These are phyloP conservation scores for Vulpes lagopus DNA, from an alignment of 2,113 vertebrate genomes.

Conservation along the genomic window DNA sequence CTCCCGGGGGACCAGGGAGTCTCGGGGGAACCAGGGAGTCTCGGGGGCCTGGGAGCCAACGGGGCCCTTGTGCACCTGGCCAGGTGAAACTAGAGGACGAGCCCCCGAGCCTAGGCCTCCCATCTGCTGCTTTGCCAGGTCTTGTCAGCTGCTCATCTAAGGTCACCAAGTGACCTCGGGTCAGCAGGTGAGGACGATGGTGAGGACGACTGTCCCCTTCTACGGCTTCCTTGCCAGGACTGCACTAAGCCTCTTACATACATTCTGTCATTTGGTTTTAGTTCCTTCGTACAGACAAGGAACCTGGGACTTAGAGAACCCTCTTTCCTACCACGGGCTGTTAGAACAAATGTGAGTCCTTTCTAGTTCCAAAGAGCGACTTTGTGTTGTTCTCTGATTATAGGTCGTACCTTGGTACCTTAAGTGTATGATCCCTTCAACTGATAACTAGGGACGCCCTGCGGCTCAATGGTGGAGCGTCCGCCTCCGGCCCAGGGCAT, in stretches of 20 bases:
- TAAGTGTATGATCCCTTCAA: slow-evolving; percentile 4
- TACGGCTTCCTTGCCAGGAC: background rate
- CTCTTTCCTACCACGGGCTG: background rate
- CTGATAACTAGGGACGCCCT: background rate
- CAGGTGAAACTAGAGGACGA: background rate
- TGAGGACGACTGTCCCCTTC: background rate
- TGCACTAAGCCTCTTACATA: background rate
- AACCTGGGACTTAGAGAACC: background rate
- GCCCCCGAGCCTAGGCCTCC: background rate
- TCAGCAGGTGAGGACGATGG: background rate
- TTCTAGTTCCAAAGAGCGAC: background rate
- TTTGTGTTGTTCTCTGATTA: background rate
- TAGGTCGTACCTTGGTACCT: background rate
- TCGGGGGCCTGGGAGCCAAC: too few species aligned
- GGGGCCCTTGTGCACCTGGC: too few species aligned
- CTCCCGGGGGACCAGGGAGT: too few species aligned
- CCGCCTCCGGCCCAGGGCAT: too few species aligned
- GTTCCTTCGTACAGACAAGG: background rate
- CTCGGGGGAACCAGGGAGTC: too few species aligned
- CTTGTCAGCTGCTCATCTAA: background rate
- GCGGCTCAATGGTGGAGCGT: too few species aligned
- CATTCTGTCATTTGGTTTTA: slow-evolving; percentile 38
- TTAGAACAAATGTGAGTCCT: background rate
- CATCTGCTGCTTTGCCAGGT: background rate
- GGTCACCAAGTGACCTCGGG: background rate